phyloP scores from a whole-genome alignment of 2,113 vertebrate genomes.

The Seriola quinqueradiata region DNA sequence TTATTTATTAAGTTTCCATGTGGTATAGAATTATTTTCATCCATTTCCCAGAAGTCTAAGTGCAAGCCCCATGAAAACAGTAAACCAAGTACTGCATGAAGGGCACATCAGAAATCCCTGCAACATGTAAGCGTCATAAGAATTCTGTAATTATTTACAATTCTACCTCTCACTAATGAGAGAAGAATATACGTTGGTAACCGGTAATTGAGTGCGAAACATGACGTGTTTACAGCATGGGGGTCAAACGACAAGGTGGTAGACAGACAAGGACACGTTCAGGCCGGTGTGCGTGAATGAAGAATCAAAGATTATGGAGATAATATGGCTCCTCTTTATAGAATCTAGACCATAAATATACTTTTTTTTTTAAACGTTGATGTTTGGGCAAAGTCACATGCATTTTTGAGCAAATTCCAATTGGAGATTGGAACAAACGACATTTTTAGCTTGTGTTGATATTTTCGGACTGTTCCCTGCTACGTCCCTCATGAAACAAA shows the following conservation, averaged over 20 bases:
- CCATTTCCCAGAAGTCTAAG: background rate
- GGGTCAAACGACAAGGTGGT: constrained; percentile 41
- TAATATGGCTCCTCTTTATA: background rate
- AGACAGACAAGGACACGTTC: background rate
- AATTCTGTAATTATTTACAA: constrained; percentile 49
- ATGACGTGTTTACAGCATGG: constrained; percentile 28
- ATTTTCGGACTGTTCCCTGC: constrained; percentile 31
- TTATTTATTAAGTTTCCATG: too few species aligned
- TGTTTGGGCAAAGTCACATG: background rate
- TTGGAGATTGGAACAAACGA: background rate
- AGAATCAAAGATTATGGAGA: background rate
- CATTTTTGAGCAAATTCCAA: background rate
- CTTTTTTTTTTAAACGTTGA: background rate
- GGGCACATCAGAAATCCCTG: background rate
- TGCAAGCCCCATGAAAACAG: background rate
- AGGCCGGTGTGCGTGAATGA: constrained; percentile 10
- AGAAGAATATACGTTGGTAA: constrained; percentile 15
- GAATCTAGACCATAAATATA: background rate
- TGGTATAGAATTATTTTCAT: too few species aligned
- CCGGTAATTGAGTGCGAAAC: constrained; percentile 52
- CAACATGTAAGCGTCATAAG: background rate
- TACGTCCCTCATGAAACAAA: background rate
- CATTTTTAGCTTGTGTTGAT: background rate
- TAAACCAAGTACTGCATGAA: background rate
- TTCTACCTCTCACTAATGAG: constrained; percentile 44